Evolutionary conservation across 2,888 invertebrate species (phyloP).

Genomic region (Galerucella nymphaeae): DNA sequence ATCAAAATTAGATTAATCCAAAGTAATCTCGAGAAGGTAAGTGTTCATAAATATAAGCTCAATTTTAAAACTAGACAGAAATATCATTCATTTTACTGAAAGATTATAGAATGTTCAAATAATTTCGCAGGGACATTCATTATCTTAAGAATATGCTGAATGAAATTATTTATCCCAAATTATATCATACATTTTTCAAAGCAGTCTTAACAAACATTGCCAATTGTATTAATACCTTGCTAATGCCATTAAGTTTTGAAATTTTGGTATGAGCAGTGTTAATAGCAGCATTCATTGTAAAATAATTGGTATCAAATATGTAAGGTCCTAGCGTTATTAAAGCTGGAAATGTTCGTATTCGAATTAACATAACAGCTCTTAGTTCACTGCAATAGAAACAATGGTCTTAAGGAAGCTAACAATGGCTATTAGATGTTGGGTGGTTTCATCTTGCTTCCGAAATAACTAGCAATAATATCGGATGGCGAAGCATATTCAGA

Average conservation of each 20-base stretch:
- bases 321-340: not conserved
- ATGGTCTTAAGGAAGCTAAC: not conserved
- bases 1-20: too few species aligned
- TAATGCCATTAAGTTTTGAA: not conserved
- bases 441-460: not conserved
- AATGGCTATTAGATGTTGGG: not conserved
- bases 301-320: conserved; percentile 3
- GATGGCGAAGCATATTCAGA: not conserved
- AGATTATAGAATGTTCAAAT: too few species aligned
- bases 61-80: too few species aligned
- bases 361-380: not conserved
- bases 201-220: too few species aligned
- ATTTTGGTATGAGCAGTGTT: not conserved
- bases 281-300: not conserved
- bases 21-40: too few species aligned
- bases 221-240: too few species aligned
- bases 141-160: too few species aligned
- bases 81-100: too few species aligned
- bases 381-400: not conserved
- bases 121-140: too few species aligned
- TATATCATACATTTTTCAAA: too few species aligned
- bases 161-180: too few species aligned
- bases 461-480: not conserved
- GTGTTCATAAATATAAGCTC: too few species aligned
- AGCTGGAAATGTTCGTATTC: not conserved